These are phyloP conservation scores for Mimachlamys varia DNA, from an alignment of 2,888 invertebrate genomes.

Conservation along the genomic window DNA sequence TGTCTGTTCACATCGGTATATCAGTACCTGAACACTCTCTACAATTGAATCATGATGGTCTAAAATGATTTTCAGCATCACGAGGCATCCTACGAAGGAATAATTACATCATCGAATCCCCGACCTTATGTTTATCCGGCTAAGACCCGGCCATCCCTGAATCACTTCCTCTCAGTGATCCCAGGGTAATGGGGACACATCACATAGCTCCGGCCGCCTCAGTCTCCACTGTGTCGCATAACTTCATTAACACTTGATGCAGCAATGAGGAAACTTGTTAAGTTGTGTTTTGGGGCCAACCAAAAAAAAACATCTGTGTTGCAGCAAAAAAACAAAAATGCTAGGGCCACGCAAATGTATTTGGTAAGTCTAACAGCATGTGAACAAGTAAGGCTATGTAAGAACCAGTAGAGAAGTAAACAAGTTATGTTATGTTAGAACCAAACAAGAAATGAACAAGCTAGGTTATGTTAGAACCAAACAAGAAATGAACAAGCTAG, in stretches of 20 bases:
- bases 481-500: no score
- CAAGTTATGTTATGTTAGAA: no score
- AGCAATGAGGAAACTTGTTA: background rate
- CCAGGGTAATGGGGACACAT: constrained; percentile 10
- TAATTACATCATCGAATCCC: background rate
- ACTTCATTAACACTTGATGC: constrained; percentile 3
- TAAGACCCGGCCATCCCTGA: background rate
- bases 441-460: no score
- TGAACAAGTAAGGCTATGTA: no score
- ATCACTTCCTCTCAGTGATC: background rate
- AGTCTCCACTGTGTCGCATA: background rate
- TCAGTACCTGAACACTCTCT: background rate
- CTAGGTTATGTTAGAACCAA: no score
- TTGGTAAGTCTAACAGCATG: no score
- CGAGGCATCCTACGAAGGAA: background rate
- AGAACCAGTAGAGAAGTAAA: no score
- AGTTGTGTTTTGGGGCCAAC: background rate
- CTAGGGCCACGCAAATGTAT: no score
- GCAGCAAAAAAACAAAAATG: no score
- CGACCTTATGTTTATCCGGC: constrained; percentile 3
- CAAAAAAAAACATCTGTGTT: background rate
- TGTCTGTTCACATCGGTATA: background rate
- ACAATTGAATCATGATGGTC: constrained; percentile 17
- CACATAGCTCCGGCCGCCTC: background rate
- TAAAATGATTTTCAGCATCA: constrained; percentile 13